Evolutionary conservation across 64 coral and sea anemone genomes (phyloP), one percentile per base, ranked within the genome.

Genomic region (Astreopora myriophthalma): DNA sequence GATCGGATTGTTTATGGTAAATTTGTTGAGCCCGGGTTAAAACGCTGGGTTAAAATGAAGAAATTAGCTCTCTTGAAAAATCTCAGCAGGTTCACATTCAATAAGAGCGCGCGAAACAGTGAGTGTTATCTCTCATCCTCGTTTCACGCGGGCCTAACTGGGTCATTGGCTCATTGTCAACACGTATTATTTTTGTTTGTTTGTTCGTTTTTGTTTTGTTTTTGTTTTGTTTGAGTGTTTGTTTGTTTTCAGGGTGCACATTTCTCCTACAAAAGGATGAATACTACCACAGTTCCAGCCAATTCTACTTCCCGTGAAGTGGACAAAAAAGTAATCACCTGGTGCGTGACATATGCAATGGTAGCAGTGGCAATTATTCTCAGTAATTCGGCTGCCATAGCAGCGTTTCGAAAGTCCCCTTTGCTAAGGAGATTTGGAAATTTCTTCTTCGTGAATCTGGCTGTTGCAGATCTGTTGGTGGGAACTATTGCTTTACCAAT

Each of bases 391-490:
- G 79, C 79, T 37, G 79, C 79, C 8, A 83, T 83, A 83, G 19
- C n/a, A 25, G 79, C 79, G 2, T 83, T 83, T n/a, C 11, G 30
- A 10, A 63, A 64, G 5, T 83, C 79, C 6, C 79, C 20, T 6
- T 57, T 66, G 60, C 19, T 83, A 24, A 63, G 79, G 10, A 83
- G 38, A 83, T 83, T 83, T 37, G 58, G 79, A 65, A 83, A 97
- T 26, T 91, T 87, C 17, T 93, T 97, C 17, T 19, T 97, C 60
- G 44, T 97, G 12, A 97, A 93, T 92, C 76, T 97, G 20, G 95
- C 91, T 0, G 57, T 76, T 30, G 80, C 90, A 8, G 95, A 97
- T 32, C 69, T 89, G 28, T 49, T 97, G 65, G 92, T 97, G 23
- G 95, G 91, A 27, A 69, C 67, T 38, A 69, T 94, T 0, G 91